phyloP scores from a whole-genome alignment of 2,888 invertebrate genomes.

The Xestia c-nigrum region DNA sequence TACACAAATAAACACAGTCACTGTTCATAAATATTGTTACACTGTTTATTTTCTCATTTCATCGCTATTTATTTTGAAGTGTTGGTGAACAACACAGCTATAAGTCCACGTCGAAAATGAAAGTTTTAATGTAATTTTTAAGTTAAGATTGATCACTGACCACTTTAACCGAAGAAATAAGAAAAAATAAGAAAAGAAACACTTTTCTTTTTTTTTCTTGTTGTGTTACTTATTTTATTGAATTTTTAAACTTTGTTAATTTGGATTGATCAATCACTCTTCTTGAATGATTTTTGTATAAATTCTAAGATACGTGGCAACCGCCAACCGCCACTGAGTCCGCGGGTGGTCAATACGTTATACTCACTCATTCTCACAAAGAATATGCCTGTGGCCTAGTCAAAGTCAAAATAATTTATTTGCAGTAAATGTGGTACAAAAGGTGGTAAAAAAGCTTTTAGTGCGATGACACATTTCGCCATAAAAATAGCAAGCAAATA shows the following conservation, averaged over 20 bases:
- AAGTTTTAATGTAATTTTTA: conserved; percentile 53
- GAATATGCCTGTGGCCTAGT: neutral
- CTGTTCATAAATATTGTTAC: conserved; percentile 19
- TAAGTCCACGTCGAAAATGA: conserved; percentile 11
- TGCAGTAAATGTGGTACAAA: no score
- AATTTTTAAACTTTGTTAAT: conserved; percentile 25
- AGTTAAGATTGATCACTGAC: conserved; percentile 48
- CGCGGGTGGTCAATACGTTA: neutral
- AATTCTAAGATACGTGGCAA: neutral
- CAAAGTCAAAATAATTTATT: no score
- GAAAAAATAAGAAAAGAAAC: no score
- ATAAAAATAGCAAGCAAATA: no score
- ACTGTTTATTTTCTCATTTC: neutral
- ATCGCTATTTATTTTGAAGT: conserved; percentile 10
- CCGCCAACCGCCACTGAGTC: neutral
- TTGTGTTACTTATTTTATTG: neutral
- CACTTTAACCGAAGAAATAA: conserved; percentile 7
- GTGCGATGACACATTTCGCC: no score
- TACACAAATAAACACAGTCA: conserved; percentile 12
- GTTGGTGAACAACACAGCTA: neutral
- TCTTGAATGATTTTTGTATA: neutral
- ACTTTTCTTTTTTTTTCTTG: neutral
- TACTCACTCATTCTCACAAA: neutral
- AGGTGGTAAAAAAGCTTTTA: no score
- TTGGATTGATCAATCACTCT: conserved; percentile 37